These are phyloP conservation scores for Scomber scombrus DNA, from an alignment of 2,113 vertebrate species.

Conservation along the genomic window DNA sequence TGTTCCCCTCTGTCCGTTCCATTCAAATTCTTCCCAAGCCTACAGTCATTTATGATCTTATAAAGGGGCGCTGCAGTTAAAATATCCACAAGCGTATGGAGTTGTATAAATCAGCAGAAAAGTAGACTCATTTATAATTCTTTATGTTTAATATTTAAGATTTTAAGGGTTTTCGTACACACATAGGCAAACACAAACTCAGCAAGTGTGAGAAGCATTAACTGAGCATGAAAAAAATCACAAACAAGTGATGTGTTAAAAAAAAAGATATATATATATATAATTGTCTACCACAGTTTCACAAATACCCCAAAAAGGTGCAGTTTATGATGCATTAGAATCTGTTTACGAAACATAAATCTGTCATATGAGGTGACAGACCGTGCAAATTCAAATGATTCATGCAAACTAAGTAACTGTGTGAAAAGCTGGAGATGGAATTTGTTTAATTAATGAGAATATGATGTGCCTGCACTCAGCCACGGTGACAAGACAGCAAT, in stretches of 20 bases:
- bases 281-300: no score
- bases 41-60: not conserved
- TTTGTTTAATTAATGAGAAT: not conserved
- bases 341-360: not conserved
- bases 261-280: not conserved
- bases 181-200: not conserved
- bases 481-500: not conserved
- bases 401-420: not conserved
- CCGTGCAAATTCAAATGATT: not conserved
- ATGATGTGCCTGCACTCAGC: no score
- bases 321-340: not conserved
- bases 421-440: not conserved
- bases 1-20: not conserved
- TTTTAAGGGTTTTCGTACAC: not conserved
- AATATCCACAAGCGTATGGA: not conserved
- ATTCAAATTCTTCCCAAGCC: not conserved
- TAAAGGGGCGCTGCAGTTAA: not conserved
- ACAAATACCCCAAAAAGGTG: not conserved
- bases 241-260: not conserved
- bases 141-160: slow-evolving; percentile 24
- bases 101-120: slow-evolving; percentile 21
- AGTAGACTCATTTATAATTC: slow-evolving; percentile 14
- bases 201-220: not conserved
- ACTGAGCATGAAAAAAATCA: not conserved
- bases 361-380: not conserved